phyloP scores from a whole-genome alignment of 2,797 vertebrate genomes.

The Sciurus carolinensis region DNA sequence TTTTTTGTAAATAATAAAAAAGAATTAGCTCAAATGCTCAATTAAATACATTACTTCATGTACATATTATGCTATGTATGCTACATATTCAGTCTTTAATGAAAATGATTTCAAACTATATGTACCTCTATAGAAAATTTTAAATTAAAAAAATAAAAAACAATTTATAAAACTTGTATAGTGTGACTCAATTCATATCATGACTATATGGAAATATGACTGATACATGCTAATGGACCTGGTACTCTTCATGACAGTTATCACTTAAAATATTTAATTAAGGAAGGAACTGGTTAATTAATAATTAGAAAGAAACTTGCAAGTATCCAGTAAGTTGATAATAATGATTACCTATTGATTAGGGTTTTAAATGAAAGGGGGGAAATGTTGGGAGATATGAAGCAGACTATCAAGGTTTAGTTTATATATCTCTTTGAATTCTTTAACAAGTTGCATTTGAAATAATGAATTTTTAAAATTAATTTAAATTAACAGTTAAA shows the following conservation, averaged over 20 bases:
- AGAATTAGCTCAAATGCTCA: not conserved
- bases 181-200: not conserved
- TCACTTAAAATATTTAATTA: not conserved
- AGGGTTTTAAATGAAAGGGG: not conserved
- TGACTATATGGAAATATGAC: not conserved
- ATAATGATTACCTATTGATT: not conserved
- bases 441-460: conserved; percentile 24
- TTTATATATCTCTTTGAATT: not conserved
- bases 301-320: not conserved
- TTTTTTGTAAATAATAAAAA: not conserved
- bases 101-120: not conserved
- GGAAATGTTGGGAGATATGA: not conserved
- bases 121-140: not conserved
- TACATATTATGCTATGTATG: not conserved
- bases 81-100: not conserved
- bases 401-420: not conserved
- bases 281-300: not conserved
- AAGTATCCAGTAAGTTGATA: not conserved
- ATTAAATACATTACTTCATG: not conserved
- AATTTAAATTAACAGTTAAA: conserved; percentile 13
- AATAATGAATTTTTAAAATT: conserved; percentile 4
- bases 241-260: too few species aligned
- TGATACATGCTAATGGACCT: not conserved
- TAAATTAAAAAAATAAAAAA: not conserved
- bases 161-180: not conserved